Base-by-base conservation (phyloP, 1,140 invertebrate species). In the Acromyrmex charruanus region DNA sequence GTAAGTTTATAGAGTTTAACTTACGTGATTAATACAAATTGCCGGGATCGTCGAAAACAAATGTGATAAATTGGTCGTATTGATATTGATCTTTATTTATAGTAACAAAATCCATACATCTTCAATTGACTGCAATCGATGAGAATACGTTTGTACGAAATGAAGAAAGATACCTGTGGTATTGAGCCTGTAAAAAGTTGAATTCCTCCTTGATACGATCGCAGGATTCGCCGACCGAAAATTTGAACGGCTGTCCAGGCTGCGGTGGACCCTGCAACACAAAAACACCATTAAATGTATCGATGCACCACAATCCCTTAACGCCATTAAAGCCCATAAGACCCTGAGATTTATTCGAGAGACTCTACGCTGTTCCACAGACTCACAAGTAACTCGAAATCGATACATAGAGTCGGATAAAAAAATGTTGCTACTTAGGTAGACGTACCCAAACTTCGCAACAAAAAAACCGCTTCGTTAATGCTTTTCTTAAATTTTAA, bases 131-230 rank as follows among this genome's bases (percentile, higher is more conserved):
- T 25, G 80, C 31, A 39, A 28, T 44, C 69, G n/a, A 44, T 10
- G 10, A 59, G n/a, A 12, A 80, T 3, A 31, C 51, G 25, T 86
- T 79, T 80, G 85, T 31, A 16, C 1, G 10, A 63, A 79, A 49
- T 68, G 55, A 65, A 71, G 59, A 81, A 86, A 69, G 96, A 96
- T 97, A 98, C 97, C 97, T 97, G 95, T 98, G 98, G 95, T 98
- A 98, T 94, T 98, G 98, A 0, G 97, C 97, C 95, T 98, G 98
- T 61, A 98, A 95, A 94, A 98, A 98, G 94, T 97, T 98, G 94
- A 98, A 98, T 95, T 98, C 98, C 95, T 98, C 97, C 94, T 98
- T 98, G 93, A 98, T 99, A 91, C 98, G 96, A 95, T 99, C 98
- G 95, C 98, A 98, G 53, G 98, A 98, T 95, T 99, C 98, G 74